A percentile compares a stretch with the other conserved stretches of the same genome.
These are phyloP conservation scores for Paguma larvata DNA, from an alignment of 2,797 vertebrate genomes.

Conservation along the genomic window DNA sequence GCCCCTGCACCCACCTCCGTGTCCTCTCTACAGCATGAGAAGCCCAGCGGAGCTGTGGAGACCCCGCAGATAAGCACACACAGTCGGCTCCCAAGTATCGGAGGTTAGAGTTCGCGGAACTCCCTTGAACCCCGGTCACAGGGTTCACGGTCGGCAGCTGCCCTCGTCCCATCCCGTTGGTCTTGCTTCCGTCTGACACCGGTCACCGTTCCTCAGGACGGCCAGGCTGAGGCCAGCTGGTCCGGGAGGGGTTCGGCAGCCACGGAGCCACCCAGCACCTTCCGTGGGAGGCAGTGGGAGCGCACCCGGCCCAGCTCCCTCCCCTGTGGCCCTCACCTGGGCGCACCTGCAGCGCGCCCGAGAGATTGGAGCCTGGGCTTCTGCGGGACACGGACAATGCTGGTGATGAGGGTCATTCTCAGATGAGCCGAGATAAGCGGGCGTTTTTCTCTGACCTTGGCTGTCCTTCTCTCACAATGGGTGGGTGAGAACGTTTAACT, in stretches of 20 bases:
- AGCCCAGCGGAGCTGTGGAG: accelerated
- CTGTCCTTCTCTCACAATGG: constrained; percentile 46
- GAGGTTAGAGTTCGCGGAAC: too few relatives aligned
- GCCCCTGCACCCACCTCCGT: too few relatives aligned
- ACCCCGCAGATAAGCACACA: accelerated
- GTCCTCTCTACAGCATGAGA: neutral
- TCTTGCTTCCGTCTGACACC: neutral
- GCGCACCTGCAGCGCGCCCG: constrained; percentile 48
- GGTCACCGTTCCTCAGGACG: neutral
- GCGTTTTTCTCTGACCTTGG: constrained; percentile 61
- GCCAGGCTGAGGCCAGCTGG: neutral
- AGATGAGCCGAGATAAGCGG: constrained; percentile 62
- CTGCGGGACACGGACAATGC: constrained; percentile 45
- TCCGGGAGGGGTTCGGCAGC: neutral
- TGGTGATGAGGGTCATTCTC: constrained; percentile 69
- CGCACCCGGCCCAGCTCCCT: accelerated
- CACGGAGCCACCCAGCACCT: neutral
- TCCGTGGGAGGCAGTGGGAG: accelerated
- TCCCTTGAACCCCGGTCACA: neutral
- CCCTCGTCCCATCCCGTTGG: neutral
- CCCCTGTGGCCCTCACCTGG: neutral
- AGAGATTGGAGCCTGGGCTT: neutral
- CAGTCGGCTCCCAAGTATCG: accelerated
- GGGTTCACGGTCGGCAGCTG: neutral
- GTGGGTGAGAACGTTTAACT: constrained; percentile 25